These are phyloP conservation scores for Odocoileus hemionus DNA, from an alignment of 2,113 vertebrate genomes.

Conservation along the genomic window DNA sequence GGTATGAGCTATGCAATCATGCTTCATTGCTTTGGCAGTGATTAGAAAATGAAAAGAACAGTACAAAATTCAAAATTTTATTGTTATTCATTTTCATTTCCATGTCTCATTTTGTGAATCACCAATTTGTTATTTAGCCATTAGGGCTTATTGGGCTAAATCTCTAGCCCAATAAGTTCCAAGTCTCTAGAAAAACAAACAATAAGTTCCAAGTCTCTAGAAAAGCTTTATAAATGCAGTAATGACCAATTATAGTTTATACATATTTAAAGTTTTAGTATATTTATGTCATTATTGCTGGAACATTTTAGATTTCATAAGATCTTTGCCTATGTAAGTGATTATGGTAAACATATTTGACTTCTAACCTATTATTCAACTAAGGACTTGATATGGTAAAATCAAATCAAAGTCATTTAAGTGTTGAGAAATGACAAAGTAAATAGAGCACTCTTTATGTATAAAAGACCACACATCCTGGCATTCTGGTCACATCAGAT, in stretches of 20 bases:
- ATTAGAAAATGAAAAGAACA: conserved; percentile 41
- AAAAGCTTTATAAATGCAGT: conserved; percentile 27
- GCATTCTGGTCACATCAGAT: neutral
- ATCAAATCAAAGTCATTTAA: neutral
- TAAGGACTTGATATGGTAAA: neutral
- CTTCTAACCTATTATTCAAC: conserved; percentile 24
- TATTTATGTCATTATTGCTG: neutral
- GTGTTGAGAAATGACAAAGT: neutral
- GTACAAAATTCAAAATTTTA: neutral
- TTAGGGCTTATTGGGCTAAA: neutral
- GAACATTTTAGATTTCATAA: neutral
- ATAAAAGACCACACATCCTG: neutral
- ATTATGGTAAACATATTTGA: neutral
- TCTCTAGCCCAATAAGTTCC: neutral
- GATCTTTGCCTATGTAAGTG: conserved; percentile 2
- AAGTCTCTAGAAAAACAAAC: neutral
- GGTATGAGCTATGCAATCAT: neutral
- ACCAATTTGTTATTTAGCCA: neutral
- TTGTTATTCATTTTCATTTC: neutral
- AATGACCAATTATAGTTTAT: neutral
- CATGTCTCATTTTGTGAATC: neutral
- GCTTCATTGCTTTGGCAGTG: neutral
- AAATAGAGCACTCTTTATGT: neutral
- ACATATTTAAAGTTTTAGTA: neutral
- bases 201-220: neutral